phyloP scores from a whole-genome alignment of 2,888 invertebrate species.

The Ophion ventricosus region DNA sequence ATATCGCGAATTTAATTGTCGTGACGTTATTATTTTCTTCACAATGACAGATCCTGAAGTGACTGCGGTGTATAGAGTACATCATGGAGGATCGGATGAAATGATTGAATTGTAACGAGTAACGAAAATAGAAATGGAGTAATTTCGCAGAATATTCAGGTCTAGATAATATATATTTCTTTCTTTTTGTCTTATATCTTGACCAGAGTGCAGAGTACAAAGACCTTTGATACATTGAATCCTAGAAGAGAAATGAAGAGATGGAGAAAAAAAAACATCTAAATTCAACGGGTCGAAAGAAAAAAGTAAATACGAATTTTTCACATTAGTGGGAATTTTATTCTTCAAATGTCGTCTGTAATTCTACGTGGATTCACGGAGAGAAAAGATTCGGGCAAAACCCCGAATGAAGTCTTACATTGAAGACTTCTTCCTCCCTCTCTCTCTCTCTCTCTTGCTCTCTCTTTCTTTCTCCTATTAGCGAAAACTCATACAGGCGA shows the following conservation, averaged over 20 bases:
- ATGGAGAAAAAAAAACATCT: not conserved
- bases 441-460: conserved; percentile 8
- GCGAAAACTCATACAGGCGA: conserved; percentile 54
- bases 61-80: not conserved
- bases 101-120: not conserved
- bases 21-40: not conserved
- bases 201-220: conserved; percentile 19
- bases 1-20: not conserved
- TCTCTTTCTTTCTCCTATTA: conserved; percentile 33
- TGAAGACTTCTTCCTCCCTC: conserved; percentile 28
- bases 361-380: too few species aligned
- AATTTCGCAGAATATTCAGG: conserved; percentile 28
- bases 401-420: conserved; percentile 40
- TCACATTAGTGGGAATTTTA: not conserved
- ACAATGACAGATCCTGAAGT: not conserved
- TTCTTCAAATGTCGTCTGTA: not conserved
- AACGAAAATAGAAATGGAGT: conserved; percentile 10
- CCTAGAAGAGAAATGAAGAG: conserved; percentile 6
- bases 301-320: not conserved
- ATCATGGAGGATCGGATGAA: not conserved
- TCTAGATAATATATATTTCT: conserved; percentile 27
- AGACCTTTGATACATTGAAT: conserved; percentile 33
- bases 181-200: not conserved
- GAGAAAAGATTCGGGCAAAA: conserved; percentile 23
- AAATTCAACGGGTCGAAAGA: not conserved